Evolutionary conservation across 2,888 invertebrate species (phyloP).

Genomic region (Nemotelus pantherinus): DNA sequence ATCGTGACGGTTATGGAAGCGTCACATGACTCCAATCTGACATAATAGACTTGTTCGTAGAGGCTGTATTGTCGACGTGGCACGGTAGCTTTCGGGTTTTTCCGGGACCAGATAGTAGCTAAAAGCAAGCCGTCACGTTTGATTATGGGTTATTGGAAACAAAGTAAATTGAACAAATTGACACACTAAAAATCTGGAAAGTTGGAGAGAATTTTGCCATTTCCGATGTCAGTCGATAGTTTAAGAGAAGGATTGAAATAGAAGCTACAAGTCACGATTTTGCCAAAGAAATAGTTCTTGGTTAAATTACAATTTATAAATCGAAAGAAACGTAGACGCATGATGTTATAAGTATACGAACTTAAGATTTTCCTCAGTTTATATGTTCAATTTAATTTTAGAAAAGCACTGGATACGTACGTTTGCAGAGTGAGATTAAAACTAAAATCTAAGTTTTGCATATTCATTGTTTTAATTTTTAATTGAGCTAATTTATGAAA

Average conservation of each 20-base stretch:
- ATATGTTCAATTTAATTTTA: too few species aligned
- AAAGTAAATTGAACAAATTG: constrained; percentile 39
- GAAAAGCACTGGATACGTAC: too few species aligned
- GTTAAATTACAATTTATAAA: not conserved
- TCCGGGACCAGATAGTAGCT: constrained; percentile 14
- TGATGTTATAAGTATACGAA: too few species aligned
- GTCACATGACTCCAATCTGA: not conserved
- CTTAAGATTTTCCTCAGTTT: not conserved
- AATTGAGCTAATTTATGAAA: too few species aligned
- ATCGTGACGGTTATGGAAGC: not conserved
- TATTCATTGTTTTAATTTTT: too few species aligned
- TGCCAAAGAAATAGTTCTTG: not conserved
- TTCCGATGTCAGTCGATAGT: not conserved
- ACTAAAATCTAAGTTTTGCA: too few species aligned
- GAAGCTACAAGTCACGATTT: not conserved
- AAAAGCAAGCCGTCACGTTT: constrained; percentile 37
- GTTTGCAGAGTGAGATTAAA: too few species aligned
- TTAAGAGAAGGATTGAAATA: not conserved
- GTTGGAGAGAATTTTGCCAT: constrained; percentile 1
- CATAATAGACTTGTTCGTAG: constrained; percentile 17
- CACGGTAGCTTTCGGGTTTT: constrained; percentile 26
- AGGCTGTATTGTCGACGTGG: constrained; percentile 21
- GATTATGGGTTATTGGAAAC: constrained; percentile 40
- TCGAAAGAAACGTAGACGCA: not conserved
- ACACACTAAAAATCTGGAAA: constrained; percentile 27